These are phyloP conservation scores for Hypomecis atomaria DNA, from an alignment of 2,888 invertebrate species.

Conservation along the genomic window DNA sequence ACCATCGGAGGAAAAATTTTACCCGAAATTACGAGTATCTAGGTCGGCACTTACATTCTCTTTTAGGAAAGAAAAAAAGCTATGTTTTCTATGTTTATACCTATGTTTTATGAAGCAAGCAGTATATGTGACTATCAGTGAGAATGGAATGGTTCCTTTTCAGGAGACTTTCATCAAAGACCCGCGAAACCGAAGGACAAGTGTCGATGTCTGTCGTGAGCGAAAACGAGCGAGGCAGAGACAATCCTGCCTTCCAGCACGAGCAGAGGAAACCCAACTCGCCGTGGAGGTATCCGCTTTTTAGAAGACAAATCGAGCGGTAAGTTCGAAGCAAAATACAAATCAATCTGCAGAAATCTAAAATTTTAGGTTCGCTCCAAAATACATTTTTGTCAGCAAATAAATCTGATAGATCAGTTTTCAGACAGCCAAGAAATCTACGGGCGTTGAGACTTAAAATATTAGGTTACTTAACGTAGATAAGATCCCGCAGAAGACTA, in stretches of 20 bases:
- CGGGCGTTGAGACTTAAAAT: too few species aligned
- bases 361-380: too few species aligned
- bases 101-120: too few species aligned
- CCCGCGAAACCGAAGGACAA: conserved; percentile 81
- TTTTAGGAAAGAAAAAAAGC: too few species aligned
- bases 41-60: too few species aligned
- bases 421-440: too few species aligned
- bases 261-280: conserved; percentile 87
- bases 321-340: conserved; percentile 48
- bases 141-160: conserved; percentile 32
- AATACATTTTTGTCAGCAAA: too few species aligned
- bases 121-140: conserved; percentile 10
- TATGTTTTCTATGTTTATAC: neutral
- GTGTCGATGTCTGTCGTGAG: conserved; percentile 76
- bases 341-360: neutral
- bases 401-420: too few species aligned
- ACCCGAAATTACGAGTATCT: too few species aligned
- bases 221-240: conserved; percentile 83
- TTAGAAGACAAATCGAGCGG: conserved; percentile 79
- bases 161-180: conserved; percentile 89
- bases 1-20: too few species aligned
- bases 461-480: too few species aligned
- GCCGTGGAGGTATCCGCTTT: conserved; percentile 89
- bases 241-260: conserved; percentile 89
- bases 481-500: too few species aligned